Conservation (phyloP, 2,888 invertebrate genomes). For the Stictocephala bisonia region DNA sequence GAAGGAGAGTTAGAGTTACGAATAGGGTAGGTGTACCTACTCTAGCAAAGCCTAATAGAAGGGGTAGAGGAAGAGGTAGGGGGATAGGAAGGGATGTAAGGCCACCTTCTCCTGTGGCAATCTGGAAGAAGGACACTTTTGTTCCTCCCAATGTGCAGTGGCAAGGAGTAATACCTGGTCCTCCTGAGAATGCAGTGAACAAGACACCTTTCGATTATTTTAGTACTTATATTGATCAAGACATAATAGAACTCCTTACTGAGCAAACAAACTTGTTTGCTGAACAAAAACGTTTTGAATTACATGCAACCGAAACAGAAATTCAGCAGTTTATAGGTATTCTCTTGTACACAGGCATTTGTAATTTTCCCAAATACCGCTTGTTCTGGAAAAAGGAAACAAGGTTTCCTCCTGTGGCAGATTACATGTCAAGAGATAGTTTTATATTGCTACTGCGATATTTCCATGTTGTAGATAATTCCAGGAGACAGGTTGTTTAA, state of each 20-base stretch:
- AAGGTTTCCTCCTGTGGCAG: conserved; percentile 54
- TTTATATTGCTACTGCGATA: conserved; percentile 50
- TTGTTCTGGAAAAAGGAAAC: conserved; percentile 57
- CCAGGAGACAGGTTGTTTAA: conserved; percentile 54
- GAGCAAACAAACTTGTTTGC: background rate
- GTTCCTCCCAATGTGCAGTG: too few species aligned
- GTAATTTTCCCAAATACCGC: conserved; percentile 54
- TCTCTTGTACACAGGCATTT: conserved; percentile 53
- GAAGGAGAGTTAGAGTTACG: too few species aligned
- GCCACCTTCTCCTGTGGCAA: too few species aligned
- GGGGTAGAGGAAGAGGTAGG: background rate
- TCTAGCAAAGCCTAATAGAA: too few species aligned
- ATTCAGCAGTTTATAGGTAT: conserved; percentile 55
- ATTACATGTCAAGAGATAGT: conserved; percentile 55
- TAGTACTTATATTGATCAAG: background rate
- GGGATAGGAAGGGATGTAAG: too few species aligned
- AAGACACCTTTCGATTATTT: background rate
- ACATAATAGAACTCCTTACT: background rate
- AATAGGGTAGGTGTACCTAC: too few species aligned
- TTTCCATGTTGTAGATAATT: conserved; percentile 11
- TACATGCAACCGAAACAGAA: conserved; percentile 52
- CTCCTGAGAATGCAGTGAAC: too few species aligned
- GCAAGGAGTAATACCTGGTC: too few species aligned
- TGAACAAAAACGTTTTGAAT: conserved; percentile 28
- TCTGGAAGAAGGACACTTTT: too few species aligned